Evolutionary conservation across 2,888 invertebrate genomes (phyloP), one percentile per base, ranked within the genome.

Genomic region (Priocnemis perturbator): DNA sequence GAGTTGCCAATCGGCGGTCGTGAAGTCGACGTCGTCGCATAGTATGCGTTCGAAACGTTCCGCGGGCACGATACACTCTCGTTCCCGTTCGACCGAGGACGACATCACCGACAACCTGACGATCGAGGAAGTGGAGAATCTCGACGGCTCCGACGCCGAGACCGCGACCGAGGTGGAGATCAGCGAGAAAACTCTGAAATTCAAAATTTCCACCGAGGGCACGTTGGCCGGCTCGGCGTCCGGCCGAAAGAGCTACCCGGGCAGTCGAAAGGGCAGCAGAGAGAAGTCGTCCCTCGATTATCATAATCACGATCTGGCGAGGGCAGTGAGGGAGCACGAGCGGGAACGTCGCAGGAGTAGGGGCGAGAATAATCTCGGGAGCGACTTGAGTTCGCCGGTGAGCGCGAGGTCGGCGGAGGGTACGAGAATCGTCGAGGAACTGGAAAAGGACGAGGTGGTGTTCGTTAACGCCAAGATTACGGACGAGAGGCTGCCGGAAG

Each of bases 141-240:
- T 90, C 86, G 83, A 89, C 85, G 92, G 92, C 79, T 93, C 92
- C 14, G 92, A 92, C 76, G 91, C 92, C 3, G 94, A 93, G 83
- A 93, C 93, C 0, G 94, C 93, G 57, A 94, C 93, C 26, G 94
- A 94, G 87, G 94, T 93, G 55, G 94, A 94, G 87, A 93, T 94
- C 72, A 94, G 94, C 71, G 95, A 95, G 85, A 93, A 93, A 85
- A 92, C 94, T 1, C 91, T 94, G 48, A 94, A 94, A 85, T 94
- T 94, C 85, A 94, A 94, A 87, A 94, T 94, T 76, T 93, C 94
- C 45, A 94, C 94, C 0, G 94, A 94, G 84, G 91, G 92, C 64
- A 90, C 90, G 73, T 88, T 91, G 78, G 89, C 89, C 21, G 78
- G 83, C 1, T 64, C 82, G 17, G 74, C 71, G 14, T 83, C 89